Conservation (phyloP, 2,113 vertebrate genomes). For the Vidua macroura region DNA sequence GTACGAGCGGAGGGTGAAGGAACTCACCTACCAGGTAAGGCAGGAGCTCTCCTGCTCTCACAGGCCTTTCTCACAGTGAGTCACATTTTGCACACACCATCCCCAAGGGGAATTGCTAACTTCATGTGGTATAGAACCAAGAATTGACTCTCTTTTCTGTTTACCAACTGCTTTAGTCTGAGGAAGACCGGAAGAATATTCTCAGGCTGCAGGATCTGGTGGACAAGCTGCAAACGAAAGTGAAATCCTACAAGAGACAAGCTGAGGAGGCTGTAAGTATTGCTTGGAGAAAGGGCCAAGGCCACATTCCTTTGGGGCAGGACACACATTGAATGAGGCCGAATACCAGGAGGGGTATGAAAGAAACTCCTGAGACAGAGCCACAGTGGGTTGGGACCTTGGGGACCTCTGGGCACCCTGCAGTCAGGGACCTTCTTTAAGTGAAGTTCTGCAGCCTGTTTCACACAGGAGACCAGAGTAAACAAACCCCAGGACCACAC, state of each 20-base stretch:
- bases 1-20: constrained; percentile 80
- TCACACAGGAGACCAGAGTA: background rate
- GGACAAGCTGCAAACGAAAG: constrained; percentile 86
- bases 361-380: background rate
- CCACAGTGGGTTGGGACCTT: background rate
- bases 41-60: background rate
- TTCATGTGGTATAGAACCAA: background rate
- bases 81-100: background rate
- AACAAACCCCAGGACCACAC: background rate
- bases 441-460: background rate
- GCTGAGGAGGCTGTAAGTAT: constrained; percentile 85
- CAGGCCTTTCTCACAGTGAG: no score
- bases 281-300: no score
- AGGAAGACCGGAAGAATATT: constrained; percentile 82
- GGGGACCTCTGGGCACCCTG: background rate
- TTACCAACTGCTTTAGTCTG: background rate
- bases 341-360: background rate
- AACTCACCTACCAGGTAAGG: constrained; percentile 78
- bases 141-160: background rate
- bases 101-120: background rate
- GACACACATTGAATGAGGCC: no score
- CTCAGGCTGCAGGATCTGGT: constrained; percentile 78
- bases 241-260: constrained; percentile 91
- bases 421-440: no score
- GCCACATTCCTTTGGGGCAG: background rate